Base-by-base conservation (phyloP, 2,888 invertebrate genomes). In the Pyrgus malvae region DNA sequence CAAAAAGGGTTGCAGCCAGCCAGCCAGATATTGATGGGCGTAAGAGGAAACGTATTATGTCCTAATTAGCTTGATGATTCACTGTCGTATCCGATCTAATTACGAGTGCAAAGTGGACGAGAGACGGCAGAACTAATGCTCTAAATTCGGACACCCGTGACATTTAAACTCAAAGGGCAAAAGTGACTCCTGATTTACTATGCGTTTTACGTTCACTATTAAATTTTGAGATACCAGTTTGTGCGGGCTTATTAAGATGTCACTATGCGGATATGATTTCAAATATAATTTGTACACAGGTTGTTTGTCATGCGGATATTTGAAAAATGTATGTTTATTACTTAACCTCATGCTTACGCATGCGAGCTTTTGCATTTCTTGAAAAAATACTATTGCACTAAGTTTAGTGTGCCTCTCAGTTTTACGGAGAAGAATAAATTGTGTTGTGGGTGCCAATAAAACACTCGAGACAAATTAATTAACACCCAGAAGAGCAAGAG, bases 121-220 rank as follows among this genome's bases (percentile, higher is more conserved):
- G 66, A 71, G 62, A 66, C 69, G 58, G 64, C 46, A 51, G 40
- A 51, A 44, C 53, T 27, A 38, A 21, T 38, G 53, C 53, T 53
- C 53, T 53, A 53, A 49, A 44, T 53, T 45, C 27, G 44, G 37
- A 38, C 44, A 37, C 45, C 31, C 37, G 44, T 44, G 45, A 45
- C 45, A 53, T 53, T 53, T 45, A 35, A 25, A 21, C 53, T 53
- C 53, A 53, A 45, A 53, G 53, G 45, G 45, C 44, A 53, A 51
- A 51, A 33, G 53, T 53, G 53, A 53, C 29, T 41, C 5, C 49
- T 53, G 44, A 53, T 53, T 53, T 46, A 46, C 14, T 46, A 46
- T 44, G 53, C 45, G 45, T 27, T 53, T 53, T 45, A 38, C 53
- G 38, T 23, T 53, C 21, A 37, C 35, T 37, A 37, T 48, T 48